phyloP scores from a whole-genome alignment of 2,113 vertebrate genomes.

The Poeciliopsis retropinna region DNA sequence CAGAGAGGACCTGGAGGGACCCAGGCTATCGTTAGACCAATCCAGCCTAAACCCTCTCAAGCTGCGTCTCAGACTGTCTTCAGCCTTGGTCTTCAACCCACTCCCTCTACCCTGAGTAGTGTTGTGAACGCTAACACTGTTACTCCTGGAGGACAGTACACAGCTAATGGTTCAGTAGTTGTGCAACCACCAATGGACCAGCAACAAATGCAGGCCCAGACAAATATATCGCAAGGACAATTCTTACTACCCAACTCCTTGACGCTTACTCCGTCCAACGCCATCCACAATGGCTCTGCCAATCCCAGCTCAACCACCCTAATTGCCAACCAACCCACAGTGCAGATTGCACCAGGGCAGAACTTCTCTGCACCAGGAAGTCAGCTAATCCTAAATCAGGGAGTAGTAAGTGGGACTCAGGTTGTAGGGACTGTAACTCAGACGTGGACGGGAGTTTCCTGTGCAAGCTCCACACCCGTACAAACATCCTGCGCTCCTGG shows the following conservation, averaged over 20 bases:
- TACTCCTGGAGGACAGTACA: conserved; percentile 72
- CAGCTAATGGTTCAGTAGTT: conserved; percentile 76
- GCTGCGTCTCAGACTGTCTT: conserved; percentile 90
- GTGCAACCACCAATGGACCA: conserved; percentile 85
- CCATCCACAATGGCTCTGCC: conserved; percentile 84
- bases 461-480: conserved; percentile 65
- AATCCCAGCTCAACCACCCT: conserved; percentile 87
- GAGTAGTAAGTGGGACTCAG: conserved; percentile 69
- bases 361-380: conserved; percentile 85
- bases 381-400: conserved; percentile 91
- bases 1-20: conserved; percentile 90
- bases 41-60: conserved; percentile 95
- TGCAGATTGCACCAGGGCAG: conserved; percentile 91
- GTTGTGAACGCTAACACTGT: conserved; percentile 77
- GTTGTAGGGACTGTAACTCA: conserved; percentile 72
- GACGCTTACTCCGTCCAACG: conserved; percentile 83
- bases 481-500: conserved; percentile 80
- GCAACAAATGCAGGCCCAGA: conserved; percentile 80
- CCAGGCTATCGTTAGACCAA: conserved; percentile 85
- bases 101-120: conserved; percentile 74
- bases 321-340: conserved; percentile 87
- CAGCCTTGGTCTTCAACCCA: conserved; percentile 82
- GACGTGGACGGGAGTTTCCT: conserved; percentile 64
- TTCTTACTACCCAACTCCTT: conserved; percentile 90
- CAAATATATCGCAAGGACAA: conserved; percentile 84